phyloP scores from a whole-genome alignment of 2,888 invertebrate species.

The Hirtodrosophila alboralis region DNA sequence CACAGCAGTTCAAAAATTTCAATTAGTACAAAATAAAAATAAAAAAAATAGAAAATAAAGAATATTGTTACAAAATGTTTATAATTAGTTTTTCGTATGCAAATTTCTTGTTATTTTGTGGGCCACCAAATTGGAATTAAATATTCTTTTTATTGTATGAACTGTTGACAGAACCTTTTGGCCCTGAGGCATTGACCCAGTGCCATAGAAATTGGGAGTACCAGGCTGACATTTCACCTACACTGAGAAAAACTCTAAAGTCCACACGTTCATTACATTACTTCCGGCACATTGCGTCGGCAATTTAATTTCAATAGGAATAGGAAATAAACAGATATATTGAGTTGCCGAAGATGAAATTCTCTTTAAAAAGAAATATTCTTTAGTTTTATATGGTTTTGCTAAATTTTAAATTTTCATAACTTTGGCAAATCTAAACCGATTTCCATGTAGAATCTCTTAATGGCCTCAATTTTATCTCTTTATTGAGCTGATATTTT shows the following conservation, averaged over 20 bases:
- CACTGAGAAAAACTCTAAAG: not conserved
- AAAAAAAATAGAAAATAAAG: no score
- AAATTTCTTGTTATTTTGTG: constrained; percentile 56
- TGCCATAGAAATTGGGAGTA: constrained; percentile 28
- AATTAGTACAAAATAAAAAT: constrained; percentile 53
- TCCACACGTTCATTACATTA: constrained; percentile 16
- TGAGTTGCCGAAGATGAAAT: no score
- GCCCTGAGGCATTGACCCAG: constrained; percentile 64
- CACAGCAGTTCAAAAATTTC: constrained; percentile 70
- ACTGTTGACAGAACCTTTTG: constrained; percentile 23
- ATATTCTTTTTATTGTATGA: constrained; percentile 55
- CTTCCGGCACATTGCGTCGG: constrained; percentile 30
- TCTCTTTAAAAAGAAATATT: no score
- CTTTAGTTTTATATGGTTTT: no score
- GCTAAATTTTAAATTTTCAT: no score
- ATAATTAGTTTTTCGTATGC: constrained; percentile 76
- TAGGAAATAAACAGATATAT: no score
- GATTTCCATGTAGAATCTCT: no score
- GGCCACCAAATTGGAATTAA: constrained; percentile 64
- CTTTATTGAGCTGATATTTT: no score
- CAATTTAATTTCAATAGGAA: constrained; percentile 39
- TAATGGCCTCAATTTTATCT: no score
- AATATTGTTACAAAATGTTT: constrained; percentile 66
- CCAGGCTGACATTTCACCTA: constrained; percentile 14
- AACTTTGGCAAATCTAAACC: no score